Evolutionary conservation across 2,797 vertebrate genomes (phyloP).

Genomic region (Acestrorhynchus altus): DNA sequence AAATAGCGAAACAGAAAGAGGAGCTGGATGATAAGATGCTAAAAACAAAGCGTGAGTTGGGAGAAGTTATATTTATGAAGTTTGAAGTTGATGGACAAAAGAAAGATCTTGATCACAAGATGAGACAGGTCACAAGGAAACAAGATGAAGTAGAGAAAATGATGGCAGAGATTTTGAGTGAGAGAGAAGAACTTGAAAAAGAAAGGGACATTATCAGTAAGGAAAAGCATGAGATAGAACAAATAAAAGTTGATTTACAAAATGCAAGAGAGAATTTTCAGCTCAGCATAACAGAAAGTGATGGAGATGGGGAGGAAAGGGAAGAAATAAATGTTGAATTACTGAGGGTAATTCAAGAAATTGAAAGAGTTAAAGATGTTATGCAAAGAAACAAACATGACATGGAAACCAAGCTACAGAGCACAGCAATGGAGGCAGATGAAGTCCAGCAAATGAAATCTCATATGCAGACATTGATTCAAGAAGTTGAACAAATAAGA

Average conservation of each 20-base stretch:
- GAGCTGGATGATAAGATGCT: constrained; percentile 42
- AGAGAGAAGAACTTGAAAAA: constrained; percentile 19
- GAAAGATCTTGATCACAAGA: constrained; percentile 46
- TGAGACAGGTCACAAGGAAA: constrained; percentile 27
- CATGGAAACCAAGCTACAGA: constrained; percentile 20
- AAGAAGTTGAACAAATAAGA: constrained; percentile 24
- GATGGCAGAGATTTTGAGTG: constrained; percentile 15
- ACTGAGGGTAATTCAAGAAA: constrained; percentile 32
- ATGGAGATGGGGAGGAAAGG: constrained; percentile 1
- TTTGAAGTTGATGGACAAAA: constrained; percentile 41
- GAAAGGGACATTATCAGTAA: constrained; percentile 21
- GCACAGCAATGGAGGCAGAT: constrained; percentile 17
- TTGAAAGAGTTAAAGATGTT: constrained; percentile 21
- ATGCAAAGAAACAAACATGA: constrained; percentile 13
- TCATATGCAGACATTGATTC: constrained; percentile 33
- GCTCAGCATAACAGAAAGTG: neutral
- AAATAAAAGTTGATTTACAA: constrained; percentile 10
- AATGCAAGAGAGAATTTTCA: neutral
- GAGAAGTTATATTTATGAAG: constrained; percentile 33
- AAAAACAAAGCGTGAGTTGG: constrained; percentile 34
- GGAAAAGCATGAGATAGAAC: constrained; percentile 7
- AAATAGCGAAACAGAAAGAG: constrained; percentile 31
- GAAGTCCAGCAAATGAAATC: constrained; percentile 28
- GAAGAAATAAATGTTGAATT: constrained; percentile 27
- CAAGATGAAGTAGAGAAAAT: constrained; percentile 40